phyloP scores from a whole-genome alignment of 2,797 vertebrate species.

The Prionace glauca region DNA sequence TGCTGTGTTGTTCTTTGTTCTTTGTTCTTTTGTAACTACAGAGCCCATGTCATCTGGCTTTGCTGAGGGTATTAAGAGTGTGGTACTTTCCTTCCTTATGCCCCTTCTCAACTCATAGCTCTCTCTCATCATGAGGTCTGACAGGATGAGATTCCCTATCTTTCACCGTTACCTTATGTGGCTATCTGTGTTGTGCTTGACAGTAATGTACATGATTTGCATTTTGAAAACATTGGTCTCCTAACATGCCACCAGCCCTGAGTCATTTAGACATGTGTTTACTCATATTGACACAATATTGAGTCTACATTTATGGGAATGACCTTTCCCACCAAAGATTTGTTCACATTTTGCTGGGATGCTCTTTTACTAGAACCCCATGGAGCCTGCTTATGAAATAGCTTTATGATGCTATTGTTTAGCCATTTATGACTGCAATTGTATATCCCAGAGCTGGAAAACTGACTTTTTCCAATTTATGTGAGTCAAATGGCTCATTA shows the following conservation, averaged over 20 bases:
- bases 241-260: background rate
- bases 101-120: no score
- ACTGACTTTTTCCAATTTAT: background rate
- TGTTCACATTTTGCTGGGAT: conserved; percentile 3
- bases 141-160: no score
- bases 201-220: background rate
- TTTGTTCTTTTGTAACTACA: no score
- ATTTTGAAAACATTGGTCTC: background rate
- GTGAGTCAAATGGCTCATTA: background rate
- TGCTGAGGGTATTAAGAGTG: no score
- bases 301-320: background rate
- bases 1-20: no score
- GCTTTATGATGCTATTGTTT: background rate
- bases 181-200: background rate
- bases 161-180: background rate
- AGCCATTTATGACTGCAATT: background rate
- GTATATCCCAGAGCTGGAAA: background rate
- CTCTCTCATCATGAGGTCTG: no score
- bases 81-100: no score
- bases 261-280: background rate
- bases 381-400: background rate
- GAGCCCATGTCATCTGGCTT: no score
- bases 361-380: background rate
- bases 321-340: background rate
- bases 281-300: background rate